Percentiles rank a stretch among this genome's conserved stretches.
Evolutionary conservation across 2,113 vertebrate genomes (phyloP).

Genomic region (Chamaetylas fuelleborni): DNA sequence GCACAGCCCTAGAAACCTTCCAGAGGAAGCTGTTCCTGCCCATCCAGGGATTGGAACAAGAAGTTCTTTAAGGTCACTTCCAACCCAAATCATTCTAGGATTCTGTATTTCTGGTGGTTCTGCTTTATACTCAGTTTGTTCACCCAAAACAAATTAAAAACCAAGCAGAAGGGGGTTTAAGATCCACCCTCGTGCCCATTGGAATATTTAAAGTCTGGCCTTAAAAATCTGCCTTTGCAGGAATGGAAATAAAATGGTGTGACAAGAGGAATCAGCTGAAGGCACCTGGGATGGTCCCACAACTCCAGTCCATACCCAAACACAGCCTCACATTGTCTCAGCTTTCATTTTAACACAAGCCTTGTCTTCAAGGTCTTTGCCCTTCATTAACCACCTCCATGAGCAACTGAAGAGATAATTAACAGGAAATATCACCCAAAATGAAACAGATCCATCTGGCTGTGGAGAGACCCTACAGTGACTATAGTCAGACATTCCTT

Average conservation of each 20-base stretch:
- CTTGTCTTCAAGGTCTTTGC: background rate
- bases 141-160: background rate
- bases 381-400: background rate
- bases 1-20: background rate
- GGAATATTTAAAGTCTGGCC: background rate
- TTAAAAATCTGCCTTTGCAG: background rate
- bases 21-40: background rate
- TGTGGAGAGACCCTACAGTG: background rate
- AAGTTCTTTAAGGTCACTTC: background rate
- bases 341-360: background rate
- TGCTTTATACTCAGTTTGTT: background rate
- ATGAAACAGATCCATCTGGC: background rate
- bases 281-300: background rate
- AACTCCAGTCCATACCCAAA: background rate
- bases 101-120: background rate
- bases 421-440: background rate
- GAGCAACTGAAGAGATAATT: background rate
- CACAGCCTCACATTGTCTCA: background rate
- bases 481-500: background rate
- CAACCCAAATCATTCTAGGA: background rate
- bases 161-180: background rate
- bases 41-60: background rate
- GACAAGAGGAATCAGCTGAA: background rate
- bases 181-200: background rate
- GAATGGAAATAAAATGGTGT: accelerated